phyloP scores from a whole-genome alignment of 1,140 invertebrate genomes.

The Glossosoma conforme region DNA sequence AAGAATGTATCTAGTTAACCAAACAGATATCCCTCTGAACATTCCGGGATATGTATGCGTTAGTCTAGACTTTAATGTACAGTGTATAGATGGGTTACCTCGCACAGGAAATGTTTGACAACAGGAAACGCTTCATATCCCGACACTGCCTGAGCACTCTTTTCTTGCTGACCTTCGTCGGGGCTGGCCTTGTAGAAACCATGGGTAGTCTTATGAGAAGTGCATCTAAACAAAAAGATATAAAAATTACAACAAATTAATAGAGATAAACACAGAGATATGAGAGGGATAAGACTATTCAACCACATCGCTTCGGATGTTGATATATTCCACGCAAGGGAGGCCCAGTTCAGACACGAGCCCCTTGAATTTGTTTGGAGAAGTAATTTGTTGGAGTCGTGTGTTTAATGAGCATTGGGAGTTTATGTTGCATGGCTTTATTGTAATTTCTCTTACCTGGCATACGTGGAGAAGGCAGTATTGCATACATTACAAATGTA shows the following conservation, averaged over 20 bases:
- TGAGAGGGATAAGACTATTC: background rate
- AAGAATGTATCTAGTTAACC: too few relatives aligned
- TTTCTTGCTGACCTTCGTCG: conserved; percentile 20
- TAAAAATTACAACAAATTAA: conserved; percentile 1
- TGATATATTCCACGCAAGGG: too few relatives aligned
- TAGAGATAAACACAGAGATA: background rate
- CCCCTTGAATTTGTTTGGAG: too few relatives aligned
- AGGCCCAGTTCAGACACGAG: too few relatives aligned
- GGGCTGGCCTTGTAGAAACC: conserved; percentile 44
- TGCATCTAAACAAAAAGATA: conserved; percentile 35
- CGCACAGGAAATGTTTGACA: conserved; percentile 50
- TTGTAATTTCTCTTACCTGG: conserved; percentile 35
- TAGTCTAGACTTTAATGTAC: too few relatives aligned
- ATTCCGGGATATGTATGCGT: too few relatives aligned
- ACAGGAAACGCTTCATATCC: conserved; percentile 47
- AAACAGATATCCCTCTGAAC: too few relatives aligned
- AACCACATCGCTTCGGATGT: background rate
- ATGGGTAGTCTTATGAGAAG: conserved; percentile 50
- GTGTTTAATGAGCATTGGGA: too few relatives aligned
- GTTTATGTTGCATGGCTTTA: background rate
- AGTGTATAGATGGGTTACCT: too few relatives aligned
- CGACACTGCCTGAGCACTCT: conserved; percentile 35
- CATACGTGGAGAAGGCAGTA: conserved; percentile 48
- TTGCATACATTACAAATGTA: conserved; percentile 50
- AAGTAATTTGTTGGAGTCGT: too few relatives aligned